Percentiles rank a stretch among this genome's conserved stretches.
phyloP scores from a whole-genome alignment of 1,140 invertebrate species.

The Dysdera silvatica region DNA sequence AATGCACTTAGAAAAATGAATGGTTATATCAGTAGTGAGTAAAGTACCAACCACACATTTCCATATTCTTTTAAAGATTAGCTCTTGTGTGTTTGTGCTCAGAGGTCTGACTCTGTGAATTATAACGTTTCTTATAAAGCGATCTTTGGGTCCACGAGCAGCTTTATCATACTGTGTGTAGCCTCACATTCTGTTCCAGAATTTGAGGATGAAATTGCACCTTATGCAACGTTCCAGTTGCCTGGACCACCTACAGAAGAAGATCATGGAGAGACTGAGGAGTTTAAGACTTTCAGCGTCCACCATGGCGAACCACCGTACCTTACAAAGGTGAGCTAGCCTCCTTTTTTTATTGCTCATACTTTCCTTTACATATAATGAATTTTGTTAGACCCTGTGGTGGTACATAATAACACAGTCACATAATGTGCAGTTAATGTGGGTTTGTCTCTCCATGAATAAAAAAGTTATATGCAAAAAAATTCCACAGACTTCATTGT shows the following conservation, averaged over 20 bases:
- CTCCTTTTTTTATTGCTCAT: neutral
- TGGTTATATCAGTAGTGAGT: too few species aligned
- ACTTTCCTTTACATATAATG: too few species aligned
- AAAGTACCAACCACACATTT: too few species aligned
- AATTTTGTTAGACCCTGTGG: too few species aligned
- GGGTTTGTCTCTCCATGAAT: too few species aligned
- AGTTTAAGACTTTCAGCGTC: slow-evolving; percentile 34
- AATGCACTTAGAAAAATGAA: too few species aligned
- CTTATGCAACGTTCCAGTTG: slow-evolving; percentile 35
- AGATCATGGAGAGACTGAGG: slow-evolving; percentile 28
- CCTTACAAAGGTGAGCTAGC: slow-evolving; percentile 16
- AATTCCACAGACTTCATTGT: too few species aligned
- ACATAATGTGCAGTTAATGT: too few species aligned
- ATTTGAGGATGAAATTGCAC: slow-evolving; percentile 34
- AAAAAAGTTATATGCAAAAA: too few species aligned
- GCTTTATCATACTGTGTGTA: slow-evolving; percentile 19
- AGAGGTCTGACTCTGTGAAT: neutral
- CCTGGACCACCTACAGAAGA: slow-evolving; percentile 25
- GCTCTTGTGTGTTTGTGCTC: too few species aligned
- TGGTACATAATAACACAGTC: too few species aligned
- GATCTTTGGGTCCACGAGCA: neutral
- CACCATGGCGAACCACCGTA: slow-evolving; percentile 33
- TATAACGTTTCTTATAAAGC: neutral
- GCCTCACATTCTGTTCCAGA: slow-evolving; percentile 30
- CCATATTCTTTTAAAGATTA: too few species aligned